Base-by-base conservation (phyloP, 2,113 vertebrate genomes). In the Tragelaphus imberbis region DNA sequence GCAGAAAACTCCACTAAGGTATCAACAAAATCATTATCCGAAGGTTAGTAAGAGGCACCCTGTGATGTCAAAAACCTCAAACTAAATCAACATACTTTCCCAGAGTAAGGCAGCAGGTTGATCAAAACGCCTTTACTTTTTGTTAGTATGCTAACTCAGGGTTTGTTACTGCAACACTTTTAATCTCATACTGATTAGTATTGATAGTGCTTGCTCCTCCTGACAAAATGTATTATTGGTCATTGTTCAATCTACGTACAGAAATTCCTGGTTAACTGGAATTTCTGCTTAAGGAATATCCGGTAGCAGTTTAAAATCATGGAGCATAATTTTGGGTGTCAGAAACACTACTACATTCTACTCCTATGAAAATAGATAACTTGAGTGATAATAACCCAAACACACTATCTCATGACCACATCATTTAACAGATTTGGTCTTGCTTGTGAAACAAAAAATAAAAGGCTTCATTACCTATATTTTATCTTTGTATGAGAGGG, bases 401-500 rank as follows among this genome's bases (percentile, higher is more conserved):
- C 7, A 63, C 6, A 11, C 11, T 53, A 51, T 27, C 51, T 65
- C 71, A 84, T 14, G 33, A 79, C 16, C 44, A 82, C 4, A 17
- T 51, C 47, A 89, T 51, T 65, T 65, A 97, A 84, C 3, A 77
- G 36, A 77, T 17, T 55, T 65, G 36, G 28, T 68, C 55, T 89
- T 88, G 28, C 47, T 84, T 77, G 33, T 82, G 53, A 71, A 91
- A 85, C 65, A 90, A 88, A 94, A 65, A 36, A 17, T 3, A 13
- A 30, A 82, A 86, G n/a, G 27, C 56, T 47, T 93, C 30, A 47
- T 97, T 98, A 99, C 99, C 99, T 99, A 98, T 99, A 99, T 98
- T 99, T 99, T 98, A 99, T 99, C 98, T 99, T 99, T 51, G 99
- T 99, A 96, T 99, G 99, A 94, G 99, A 99, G 3, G 99, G 99